phyloP scores from a whole-genome alignment of 2,888 invertebrate species.

The Micoletzkya japonica region DNA sequence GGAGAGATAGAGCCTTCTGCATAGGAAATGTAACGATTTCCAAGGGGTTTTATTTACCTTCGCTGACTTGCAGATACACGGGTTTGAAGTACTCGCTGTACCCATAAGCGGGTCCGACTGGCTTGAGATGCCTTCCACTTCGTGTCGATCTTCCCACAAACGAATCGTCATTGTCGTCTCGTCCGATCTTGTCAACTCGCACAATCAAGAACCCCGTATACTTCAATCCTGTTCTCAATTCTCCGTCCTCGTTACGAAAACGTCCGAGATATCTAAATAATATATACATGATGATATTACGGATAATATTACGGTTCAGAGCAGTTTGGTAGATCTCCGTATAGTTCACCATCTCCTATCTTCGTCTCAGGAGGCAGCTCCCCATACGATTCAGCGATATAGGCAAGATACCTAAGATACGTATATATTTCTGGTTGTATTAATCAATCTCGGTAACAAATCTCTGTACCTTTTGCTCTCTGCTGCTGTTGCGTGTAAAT shows the following conservation, averaged over 20 bases:
- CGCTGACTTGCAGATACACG: constrained; percentile 43
- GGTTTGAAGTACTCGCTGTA: constrained; percentile 62
- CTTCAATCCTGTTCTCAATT: constrained; percentile 49
- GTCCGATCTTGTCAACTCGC: constrained; percentile 56
- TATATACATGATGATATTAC: not conserved
- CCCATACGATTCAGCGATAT: constrained; percentile 62
- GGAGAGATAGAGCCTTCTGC: not conserved
- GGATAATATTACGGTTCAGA: not conserved
- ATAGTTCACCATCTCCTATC: constrained; percentile 54
- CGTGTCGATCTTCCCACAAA: too few species aligned
- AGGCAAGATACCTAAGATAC: constrained; percentile 54
- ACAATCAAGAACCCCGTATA: constrained; percentile 63
- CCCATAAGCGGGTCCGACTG: constrained; percentile 55
- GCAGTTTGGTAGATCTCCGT: constrained; percentile 15
- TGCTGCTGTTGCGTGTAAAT: constrained; percentile 36
- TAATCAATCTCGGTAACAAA: too few species aligned
- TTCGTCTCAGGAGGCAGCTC: constrained; percentile 53
- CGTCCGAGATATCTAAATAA: constrained; percentile 50
- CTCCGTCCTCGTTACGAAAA: constrained; percentile 52
- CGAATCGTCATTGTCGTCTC: not conserved
- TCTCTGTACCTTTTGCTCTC: constrained; percentile 17
- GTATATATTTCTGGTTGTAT: too few species aligned
- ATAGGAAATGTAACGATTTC: not conserved
- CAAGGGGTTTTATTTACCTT: constrained; percentile 17
- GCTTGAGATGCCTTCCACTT: constrained; percentile 37